A percentile compares a stretch with the other conserved stretches of the same genome.
Conservation (phyloP, 2,797 vertebrate species). For the Girardinus metallicus region DNA sequence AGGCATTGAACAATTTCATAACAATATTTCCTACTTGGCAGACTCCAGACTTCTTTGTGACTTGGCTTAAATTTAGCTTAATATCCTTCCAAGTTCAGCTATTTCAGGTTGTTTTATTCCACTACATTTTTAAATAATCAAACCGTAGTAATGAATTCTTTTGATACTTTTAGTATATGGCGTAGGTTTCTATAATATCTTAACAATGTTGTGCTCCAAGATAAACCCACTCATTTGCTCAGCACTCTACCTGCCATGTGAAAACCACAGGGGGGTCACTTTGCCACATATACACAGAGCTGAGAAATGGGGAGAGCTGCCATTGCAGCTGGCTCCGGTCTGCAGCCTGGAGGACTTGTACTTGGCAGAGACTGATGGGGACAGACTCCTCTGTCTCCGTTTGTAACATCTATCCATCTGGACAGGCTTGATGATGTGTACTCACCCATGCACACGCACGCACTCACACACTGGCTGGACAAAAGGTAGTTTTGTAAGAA, state of each 20-base stretch:
- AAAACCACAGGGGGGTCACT: conserved; percentile 36
- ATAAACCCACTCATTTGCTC: conserved; percentile 21
- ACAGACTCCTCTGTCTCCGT: conserved; percentile 49
- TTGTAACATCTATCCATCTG: conserved; percentile 58
- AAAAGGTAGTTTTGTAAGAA: conserved; percentile 64
- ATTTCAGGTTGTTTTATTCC: conserved; percentile 23
- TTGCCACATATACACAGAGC: conserved; percentile 33
- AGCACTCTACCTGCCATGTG: conserved; percentile 36
- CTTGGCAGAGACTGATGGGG: conserved; percentile 69
- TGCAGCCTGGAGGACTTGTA: conserved; percentile 45
- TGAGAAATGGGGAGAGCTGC: conserved; percentile 47
- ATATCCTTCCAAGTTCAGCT: conserved; percentile 21
- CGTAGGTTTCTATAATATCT: conserved; percentile 18
- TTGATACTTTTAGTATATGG: conserved; percentile 8
- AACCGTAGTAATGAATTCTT: conserved; percentile 20
- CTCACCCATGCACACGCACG: neutral
- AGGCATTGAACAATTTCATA: conserved; percentile 52
- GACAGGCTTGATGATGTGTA: conserved; percentile 43
- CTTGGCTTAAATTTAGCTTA: conserved; percentile 36
- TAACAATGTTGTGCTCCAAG: conserved; percentile 22
- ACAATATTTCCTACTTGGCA: conserved; percentile 53
- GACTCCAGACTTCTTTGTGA: conserved; percentile 36
- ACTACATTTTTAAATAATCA: conserved; percentile 22
- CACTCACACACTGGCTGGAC: conserved; percentile 8
- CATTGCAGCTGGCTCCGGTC: conserved; percentile 50